Conservation (phyloP, 2,888 invertebrate species). For the Zaprionus obscuricornis region DNA sequence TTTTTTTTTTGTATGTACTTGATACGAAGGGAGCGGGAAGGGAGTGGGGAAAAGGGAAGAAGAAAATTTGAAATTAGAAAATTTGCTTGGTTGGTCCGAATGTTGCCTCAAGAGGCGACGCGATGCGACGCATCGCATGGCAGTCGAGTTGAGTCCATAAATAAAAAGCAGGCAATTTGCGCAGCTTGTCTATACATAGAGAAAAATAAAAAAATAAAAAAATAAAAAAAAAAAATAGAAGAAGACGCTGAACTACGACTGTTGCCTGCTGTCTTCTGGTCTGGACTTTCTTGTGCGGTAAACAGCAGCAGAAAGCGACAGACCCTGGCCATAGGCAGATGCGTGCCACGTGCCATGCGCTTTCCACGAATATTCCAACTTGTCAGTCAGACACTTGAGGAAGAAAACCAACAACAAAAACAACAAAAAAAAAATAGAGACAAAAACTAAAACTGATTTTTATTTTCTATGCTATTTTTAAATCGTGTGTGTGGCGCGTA, state of each 20-base stretch:
- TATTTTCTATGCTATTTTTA: conserved; percentile 76
- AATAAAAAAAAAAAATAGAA: no score
- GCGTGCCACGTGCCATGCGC: conserved; percentile 70
- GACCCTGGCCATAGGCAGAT: conserved; percentile 66
- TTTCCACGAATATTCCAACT: conserved; percentile 54
- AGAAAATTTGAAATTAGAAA: conserved; percentile 68
- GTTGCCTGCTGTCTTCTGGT: conserved; percentile 30
- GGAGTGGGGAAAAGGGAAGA: neutral
- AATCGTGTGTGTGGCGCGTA: conserved; percentile 73
- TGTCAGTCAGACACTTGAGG: conserved; percentile 62
- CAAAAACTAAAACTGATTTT: conserved; percentile 54
- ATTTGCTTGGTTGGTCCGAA: conserved; percentile 59
- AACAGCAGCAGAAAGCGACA: conserved; percentile 60
- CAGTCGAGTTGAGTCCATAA: conserved; percentile 70
- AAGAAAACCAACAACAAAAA: conserved; percentile 13
- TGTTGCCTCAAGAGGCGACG: conserved; percentile 11
- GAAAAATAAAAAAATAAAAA: no score
- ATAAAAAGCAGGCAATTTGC: conserved; percentile 70
- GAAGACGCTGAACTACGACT: neutral
- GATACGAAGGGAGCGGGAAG: conserved; percentile 14
- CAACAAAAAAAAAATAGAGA: conserved; percentile 5
- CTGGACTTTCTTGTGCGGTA: conserved; percentile 39
- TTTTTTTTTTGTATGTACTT: conserved; percentile 22
- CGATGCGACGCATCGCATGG: conserved; percentile 10
- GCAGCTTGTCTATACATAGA: conserved; percentile 63